Percentiles rank a stretch among this genome's conserved stretches.
Conservation (phyloP, 2,797 vertebrate species). For the Crossoptilon crossoptilon region DNA sequence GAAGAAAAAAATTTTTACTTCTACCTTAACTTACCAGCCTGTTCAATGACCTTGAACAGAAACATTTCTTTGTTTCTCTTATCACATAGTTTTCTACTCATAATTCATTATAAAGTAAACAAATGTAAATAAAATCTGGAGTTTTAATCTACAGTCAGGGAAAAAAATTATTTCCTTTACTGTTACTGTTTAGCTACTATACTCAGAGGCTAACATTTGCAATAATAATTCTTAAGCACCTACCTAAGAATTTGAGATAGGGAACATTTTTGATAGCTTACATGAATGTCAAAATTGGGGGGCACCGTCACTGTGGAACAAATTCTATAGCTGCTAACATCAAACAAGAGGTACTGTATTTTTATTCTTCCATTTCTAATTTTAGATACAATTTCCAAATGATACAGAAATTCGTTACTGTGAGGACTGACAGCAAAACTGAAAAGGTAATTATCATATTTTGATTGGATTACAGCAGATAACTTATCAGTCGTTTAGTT, state of each 20-base stretch:
- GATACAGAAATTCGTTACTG: slow-evolving; percentile 1
- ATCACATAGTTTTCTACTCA: slow-evolving; percentile 2
- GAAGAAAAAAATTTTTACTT: neutral
- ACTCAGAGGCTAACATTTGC: neutral
- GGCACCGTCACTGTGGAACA: neutral
- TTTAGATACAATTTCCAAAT: slow-evolving; percentile 19
- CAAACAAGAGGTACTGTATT: neutral
- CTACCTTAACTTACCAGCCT: neutral
- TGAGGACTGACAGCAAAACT: slow-evolving; percentile 5
- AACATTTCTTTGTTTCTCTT: neutral
- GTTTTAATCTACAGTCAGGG: neutral
- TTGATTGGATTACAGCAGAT: slow-evolving; percentile 38
- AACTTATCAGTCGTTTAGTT: slow-evolving; percentile 3
- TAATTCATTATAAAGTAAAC: neutral
- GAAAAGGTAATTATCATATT: neutral
- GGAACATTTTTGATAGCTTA: neutral
- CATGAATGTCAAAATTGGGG: neutral
- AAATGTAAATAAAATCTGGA: slow-evolving; percentile 15
- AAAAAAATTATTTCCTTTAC: neutral
- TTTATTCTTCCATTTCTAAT: neutral
- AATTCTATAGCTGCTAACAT: neutral
- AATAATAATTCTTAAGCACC: neutral
- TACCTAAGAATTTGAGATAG: neutral
- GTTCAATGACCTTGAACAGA: neutral
- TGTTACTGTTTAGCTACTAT: neutral